phyloP scores from a whole-genome alignment of 2,888 invertebrate genomes.

The Nomada flava region DNA sequence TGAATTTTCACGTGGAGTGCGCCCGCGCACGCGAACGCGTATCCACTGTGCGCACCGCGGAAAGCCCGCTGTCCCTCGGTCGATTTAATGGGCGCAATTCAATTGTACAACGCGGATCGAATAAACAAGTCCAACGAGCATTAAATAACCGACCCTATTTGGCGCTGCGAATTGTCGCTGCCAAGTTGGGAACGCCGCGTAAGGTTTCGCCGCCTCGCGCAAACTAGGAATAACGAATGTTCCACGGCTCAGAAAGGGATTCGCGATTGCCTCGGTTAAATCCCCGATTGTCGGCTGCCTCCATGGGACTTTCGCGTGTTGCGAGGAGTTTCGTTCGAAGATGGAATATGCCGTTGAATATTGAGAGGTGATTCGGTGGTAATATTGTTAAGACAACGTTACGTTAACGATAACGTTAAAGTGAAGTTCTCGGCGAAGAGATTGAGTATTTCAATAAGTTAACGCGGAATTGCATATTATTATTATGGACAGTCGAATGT shows the following conservation, averaged over 20 bases:
- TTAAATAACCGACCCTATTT: slow-evolving; percentile 61
- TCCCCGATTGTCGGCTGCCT: not conserved
- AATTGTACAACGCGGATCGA: slow-evolving; percentile 49
- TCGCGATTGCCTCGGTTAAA: slow-evolving; percentile 18
- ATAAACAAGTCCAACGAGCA: slow-evolving; percentile 58
- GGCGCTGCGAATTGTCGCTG: slow-evolving; percentile 56
- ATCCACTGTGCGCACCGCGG: slow-evolving; percentile 10
- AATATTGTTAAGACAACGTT: too few species aligned
- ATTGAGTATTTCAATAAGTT: too few species aligned
- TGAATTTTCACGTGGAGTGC: slow-evolving; percentile 48
- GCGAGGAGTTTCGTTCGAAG: not conserved
- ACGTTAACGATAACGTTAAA: too few species aligned
- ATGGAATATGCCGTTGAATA: not conserved
- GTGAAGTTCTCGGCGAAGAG: too few species aligned
- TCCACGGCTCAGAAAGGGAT: slow-evolving; percentile 28
- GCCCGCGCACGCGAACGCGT: not conserved
- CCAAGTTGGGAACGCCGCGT: slow-evolving; percentile 43
- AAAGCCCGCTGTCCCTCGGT: slow-evolving; percentile 25
- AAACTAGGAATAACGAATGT: slow-evolving; percentile 53
- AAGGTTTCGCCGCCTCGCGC: slow-evolving; percentile 34
- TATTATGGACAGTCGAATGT: too few species aligned
- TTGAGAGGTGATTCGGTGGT: not conserved
- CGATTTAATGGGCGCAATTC: slow-evolving; percentile 59
- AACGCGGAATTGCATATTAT: too few species aligned
- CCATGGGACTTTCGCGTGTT: not conserved